A percentile compares a stretch with the other conserved stretches of the same genome.
phyloP scores from a whole-genome alignment of 2,888 invertebrate genomes.

The Conops quadrifasciatus region DNA sequence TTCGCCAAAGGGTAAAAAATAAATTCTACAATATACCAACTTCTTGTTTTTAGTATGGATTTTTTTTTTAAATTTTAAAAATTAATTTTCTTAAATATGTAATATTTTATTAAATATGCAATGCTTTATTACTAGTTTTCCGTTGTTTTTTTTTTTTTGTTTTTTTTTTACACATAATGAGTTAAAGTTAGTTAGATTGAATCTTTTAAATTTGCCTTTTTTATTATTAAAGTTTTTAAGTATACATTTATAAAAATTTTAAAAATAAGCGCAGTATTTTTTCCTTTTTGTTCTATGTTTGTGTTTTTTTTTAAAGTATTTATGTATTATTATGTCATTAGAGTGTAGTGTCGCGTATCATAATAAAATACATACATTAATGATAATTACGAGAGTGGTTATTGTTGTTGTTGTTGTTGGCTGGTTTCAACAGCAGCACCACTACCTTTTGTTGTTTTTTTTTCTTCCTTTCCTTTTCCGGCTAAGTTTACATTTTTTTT shows the following conservation, averaged over 20 bases:
- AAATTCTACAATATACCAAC: neutral
- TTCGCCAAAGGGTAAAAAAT: neutral
- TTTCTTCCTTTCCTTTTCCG: neutral
- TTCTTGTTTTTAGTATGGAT: neutral
- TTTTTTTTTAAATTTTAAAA: slow-evolving; percentile 47
- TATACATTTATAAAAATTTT: slow-evolving; percentile 35
- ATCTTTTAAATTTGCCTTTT: slow-evolving; percentile 33
- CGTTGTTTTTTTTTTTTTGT: neutral
- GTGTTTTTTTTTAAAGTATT: slow-evolving; percentile 15
- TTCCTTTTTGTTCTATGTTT: slow-evolving; percentile 34
- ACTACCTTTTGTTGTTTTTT: neutral
- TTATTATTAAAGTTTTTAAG: slow-evolving; percentile 24
- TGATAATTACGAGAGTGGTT: neutral
- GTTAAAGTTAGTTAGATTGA: slow-evolving; percentile 4
- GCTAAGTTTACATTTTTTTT: neutral
- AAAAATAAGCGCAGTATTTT: slow-evolving; percentile 29
- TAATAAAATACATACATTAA: slow-evolving; percentile 25
- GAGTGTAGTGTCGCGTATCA: slow-evolving; percentile 8
- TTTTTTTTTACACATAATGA: slow-evolving; percentile 21
- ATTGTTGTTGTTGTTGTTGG: no score
- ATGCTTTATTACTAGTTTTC: slow-evolving; percentile 10
- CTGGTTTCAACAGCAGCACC: slow-evolving; percentile 14
- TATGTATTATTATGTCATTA: neutral
- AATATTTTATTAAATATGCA: slow-evolving; percentile 39
- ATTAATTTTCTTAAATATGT: slow-evolving; percentile 34